Percentiles rank a stretch among this genome's conserved stretches.
These are phyloP conservation scores for Pectinophora gossypiella DNA, from an alignment of 1,140 invertebrate species.

Conservation along the genomic window DNA sequence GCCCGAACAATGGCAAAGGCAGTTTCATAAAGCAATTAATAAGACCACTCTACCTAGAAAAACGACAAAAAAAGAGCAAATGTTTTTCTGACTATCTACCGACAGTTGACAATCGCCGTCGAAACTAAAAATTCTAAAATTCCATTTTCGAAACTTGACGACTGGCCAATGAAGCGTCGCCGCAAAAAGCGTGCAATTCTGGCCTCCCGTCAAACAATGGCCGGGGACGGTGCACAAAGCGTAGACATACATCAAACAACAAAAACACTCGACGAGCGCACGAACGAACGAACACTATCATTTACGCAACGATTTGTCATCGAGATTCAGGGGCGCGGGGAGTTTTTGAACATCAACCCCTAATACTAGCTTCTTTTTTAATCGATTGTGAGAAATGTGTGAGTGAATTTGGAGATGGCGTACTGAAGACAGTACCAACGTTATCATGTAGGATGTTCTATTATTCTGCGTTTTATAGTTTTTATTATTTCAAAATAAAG, in stretches of 20 bases:
- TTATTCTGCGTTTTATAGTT: too few relatives aligned
- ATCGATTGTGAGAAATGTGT: neutral
- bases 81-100: too few relatives aligned
- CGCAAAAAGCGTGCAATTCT: conserved; percentile 36
- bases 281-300: conserved; percentile 62
- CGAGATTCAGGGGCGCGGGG: conserved; percentile 46
- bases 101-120: too few relatives aligned
- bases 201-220: conserved; percentile 33
- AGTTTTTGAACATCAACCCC: conserved; percentile 24
- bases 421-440: too few relatives aligned
- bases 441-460: too few relatives aligned
- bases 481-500: too few relatives aligned
- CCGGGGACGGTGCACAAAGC: conserved; percentile 35
- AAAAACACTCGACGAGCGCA: conserved; percentile 55
- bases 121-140: neutral
- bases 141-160: neutral
- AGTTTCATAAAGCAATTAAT: too few relatives aligned
- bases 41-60: too few relatives aligned
- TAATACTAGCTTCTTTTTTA: conserved; percentile 26
- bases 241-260: conserved; percentile 66
- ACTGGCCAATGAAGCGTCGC: conserved; percentile 22
- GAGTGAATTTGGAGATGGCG: too few relatives aligned
- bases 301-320: conserved; percentile 70
- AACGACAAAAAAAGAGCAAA: too few relatives aligned
- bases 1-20: too few relatives aligned